Evolutionary conservation across 2,113 vertebrate genomes (phyloP).

Genomic region (Macquaria australasica): DNA sequence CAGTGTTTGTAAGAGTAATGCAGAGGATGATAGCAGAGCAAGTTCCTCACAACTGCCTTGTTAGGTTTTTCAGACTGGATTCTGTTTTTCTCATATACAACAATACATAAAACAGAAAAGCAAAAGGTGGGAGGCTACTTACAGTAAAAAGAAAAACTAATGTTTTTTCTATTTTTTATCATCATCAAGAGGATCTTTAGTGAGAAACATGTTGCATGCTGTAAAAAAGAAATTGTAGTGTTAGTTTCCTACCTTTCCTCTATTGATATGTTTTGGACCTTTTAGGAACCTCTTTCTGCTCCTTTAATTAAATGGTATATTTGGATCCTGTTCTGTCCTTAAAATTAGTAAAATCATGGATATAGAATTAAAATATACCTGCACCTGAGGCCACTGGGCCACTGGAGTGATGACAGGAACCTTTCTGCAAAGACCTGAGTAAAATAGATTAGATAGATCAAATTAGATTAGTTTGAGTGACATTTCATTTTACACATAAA

Average conservation of each 20-base stretch:
- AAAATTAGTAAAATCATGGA: background rate
- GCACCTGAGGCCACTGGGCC: constrained; percentile 78
- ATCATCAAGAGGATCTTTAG: background rate
- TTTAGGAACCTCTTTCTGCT: background rate
- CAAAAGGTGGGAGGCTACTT: background rate
- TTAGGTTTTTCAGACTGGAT: background rate
- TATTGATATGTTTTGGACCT: background rate
- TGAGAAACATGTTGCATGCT: background rate
- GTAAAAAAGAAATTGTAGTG: background rate
- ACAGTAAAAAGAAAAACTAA: no score
- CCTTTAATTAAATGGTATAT: background rate
- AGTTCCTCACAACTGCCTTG: background rate
- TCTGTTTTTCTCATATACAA: background rate
- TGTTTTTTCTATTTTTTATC: no score
- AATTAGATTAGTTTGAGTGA: background rate
- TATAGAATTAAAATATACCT: constrained; percentile 23
- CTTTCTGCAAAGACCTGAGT: constrained; percentile 83
- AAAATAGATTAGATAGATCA: background rate
- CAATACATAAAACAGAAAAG: background rate
- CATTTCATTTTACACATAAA: background rate
- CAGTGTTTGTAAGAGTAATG: background rate
- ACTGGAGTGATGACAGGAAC: constrained; percentile 83
- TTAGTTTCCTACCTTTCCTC: background rate
- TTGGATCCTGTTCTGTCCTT: background rate
- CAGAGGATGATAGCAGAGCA: background rate